Evolutionary conservation across 2,888 invertebrate species (phyloP), one percentile per base, ranked within the genome.

Genomic region (Morpho helenor): DNA sequence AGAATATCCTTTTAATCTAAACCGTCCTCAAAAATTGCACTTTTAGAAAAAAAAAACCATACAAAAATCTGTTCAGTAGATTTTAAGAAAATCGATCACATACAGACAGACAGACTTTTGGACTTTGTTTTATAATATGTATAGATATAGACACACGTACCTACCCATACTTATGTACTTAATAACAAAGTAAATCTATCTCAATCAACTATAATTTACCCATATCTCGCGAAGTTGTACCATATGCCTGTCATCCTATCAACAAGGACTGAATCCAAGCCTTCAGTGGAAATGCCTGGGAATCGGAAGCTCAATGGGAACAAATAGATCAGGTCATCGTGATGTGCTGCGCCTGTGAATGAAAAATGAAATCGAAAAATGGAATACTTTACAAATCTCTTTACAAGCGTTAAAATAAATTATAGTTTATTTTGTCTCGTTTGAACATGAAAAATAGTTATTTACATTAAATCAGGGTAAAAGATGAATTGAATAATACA

Each of bases 311-410:
- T 75, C 67, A 87, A 71, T 23, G 82, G 76, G 69, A 92, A 91
- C 49, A 92, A 66, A 69, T 92, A 92, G 62, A 92, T 76, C 53
- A 91, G 70, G 66, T 92, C 92, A 62, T 92, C 88, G 67, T 86
- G 85, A 61, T 88, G 87, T 2, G 83, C 80, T 5, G 76, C 79
- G 0, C 75, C 92, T 92, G 47, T 31, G 8, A 7, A 52, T 7
- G 39, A 43, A 39, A 23, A 43, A 43, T 9, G 3, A 43, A 31
- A 31, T 31, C 31, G 31, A 5, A 0, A 31, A 31, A 31, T 5
- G 31, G 31, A 31, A 31, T 31, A 31, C 31, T 31, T 31, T 16
- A 16, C 16, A 16, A 16, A 16, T 16, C 16, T 31, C 31, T 31
- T 31, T 31, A 31, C 31, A 31, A 1, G 31, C 31, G 31, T 31